Conservation (phyloP, 2,113 vertebrate genomes). For the Periophthalmus modestus region DNA sequence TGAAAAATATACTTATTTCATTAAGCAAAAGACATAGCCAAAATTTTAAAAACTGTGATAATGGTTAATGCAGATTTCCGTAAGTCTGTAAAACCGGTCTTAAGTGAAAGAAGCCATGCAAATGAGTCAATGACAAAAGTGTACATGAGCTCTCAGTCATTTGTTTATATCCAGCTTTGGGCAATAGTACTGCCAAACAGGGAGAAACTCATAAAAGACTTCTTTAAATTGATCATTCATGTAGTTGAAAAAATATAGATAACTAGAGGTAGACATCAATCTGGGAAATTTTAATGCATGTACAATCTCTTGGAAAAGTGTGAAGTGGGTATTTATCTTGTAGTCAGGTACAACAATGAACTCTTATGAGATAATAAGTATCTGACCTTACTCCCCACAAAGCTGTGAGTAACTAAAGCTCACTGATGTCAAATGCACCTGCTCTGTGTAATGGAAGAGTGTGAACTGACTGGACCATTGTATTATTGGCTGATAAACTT, state of each 20-base stretch:
- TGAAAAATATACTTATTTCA: background rate
- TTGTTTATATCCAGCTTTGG: background rate
- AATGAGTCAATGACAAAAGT: background rate
- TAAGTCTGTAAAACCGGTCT: slow-evolving; percentile 6
- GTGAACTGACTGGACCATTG: slow-evolving; percentile 7
- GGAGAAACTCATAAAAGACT: background rate
- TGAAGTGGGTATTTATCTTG: background rate
- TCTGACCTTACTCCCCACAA: slow-evolving; percentile 31
- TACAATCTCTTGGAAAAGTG: too few species aligned
- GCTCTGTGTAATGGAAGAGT: slow-evolving; percentile 21
- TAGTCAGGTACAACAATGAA: background rate
- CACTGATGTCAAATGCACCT: slow-evolving; percentile 13
- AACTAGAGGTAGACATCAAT: background rate
- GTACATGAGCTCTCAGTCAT: background rate
- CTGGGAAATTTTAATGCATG: too few species aligned
- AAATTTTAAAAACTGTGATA: background rate
- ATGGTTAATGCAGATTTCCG: background rate
- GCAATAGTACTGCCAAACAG: background rate
- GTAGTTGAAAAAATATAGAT: background rate
- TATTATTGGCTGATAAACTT: slow-evolving; percentile 27
- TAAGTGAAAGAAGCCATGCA: background rate
- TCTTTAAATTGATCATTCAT: slow-evolving; percentile 7
- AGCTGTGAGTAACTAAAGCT: slow-evolving; percentile 5
- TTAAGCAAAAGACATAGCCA: background rate
- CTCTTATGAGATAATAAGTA: slow-evolving; percentile 11